A percentile compares a stretch with the other conserved stretches of the same genome.
These are phyloP conservation scores for Mercenaria mercenaria DNA, from an alignment of 1,140 invertebrate genomes.

Conservation along the genomic window DNA sequence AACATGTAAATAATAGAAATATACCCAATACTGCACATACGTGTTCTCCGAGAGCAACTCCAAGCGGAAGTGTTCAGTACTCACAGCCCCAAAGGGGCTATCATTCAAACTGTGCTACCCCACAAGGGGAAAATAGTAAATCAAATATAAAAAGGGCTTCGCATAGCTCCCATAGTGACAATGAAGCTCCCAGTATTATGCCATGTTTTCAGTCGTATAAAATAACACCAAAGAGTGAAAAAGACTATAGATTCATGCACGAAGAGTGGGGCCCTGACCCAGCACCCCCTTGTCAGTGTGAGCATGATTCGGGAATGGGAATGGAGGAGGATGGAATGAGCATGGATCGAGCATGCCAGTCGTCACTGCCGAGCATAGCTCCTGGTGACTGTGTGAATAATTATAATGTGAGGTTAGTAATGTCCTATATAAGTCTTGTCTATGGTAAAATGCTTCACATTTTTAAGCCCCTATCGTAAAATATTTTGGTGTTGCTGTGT, in stretches of 20 bases:
- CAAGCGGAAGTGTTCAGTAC: conserved; percentile 35
- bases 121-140: conserved; percentile 71
- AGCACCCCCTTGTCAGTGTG: conserved; percentile 62
- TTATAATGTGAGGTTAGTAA: conserved; percentile 1
- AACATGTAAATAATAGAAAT: conserved; percentile 49
- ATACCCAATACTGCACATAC: conserved; percentile 15
- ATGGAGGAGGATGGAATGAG: conserved; percentile 75
- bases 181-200: conserved; percentile 49
- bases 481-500: too few relatives aligned
- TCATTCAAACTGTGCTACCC: conserved; percentile 67
- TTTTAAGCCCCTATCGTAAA: too few relatives aligned
- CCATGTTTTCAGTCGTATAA: conserved; percentile 60
- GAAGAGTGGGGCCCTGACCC: conserved; percentile 59
- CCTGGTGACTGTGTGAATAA: conserved; percentile 72
- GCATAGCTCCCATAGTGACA: conserved; percentile 64
- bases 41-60: conserved; percentile 52
- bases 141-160: conserved; percentile 67
- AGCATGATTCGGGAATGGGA: conserved; percentile 64
- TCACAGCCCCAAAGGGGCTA: conserved; percentile 53
- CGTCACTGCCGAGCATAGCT: conserved; percentile 86
- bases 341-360: conserved; percentile 87
- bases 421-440: not conserved
- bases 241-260: conserved; percentile 60
- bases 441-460: not conserved
- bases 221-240: conserved; percentile 49